phyloP scores from a whole-genome alignment of 1,140 invertebrate species.

The Aphis craccivora region DNA sequence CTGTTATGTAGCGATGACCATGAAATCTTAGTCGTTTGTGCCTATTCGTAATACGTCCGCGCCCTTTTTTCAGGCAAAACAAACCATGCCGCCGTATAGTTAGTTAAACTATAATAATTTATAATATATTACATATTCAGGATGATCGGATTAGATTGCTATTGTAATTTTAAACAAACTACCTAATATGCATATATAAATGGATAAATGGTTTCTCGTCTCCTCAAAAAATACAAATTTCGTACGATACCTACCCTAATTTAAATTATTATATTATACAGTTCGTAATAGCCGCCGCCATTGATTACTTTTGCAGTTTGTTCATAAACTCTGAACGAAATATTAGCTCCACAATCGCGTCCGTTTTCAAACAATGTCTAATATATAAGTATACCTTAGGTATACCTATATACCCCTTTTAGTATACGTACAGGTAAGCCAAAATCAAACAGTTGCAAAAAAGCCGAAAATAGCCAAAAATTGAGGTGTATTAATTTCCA shows the following conservation, averaged over 20 bases:
- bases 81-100: not conserved
- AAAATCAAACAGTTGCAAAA: no score
- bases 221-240: not conserved
- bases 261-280: not conserved
- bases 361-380: no score
- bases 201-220: not conserved
- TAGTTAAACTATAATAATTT: not conserved
- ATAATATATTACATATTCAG: not conserved
- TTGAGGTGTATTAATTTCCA: not conserved
- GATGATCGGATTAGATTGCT: not conserved
- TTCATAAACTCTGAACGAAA: no score
- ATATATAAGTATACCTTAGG: no score
- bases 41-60: constrained; percentile 5
- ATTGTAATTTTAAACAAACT: not conserved
- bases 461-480: not conserved
- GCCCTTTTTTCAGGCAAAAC: constrained; percentile 13
- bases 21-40: not conserved
- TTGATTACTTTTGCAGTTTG: no score
- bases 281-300: no score
- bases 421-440: no score
- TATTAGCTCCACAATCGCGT: no score
- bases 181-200: not conserved
- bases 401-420: no score
- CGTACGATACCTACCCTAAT: not conserved
- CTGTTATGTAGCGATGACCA: not conserved